Evolutionary conservation across 2,113 vertebrate species (phyloP).

Genomic region (Brachypodius melanocephalos): DNA sequence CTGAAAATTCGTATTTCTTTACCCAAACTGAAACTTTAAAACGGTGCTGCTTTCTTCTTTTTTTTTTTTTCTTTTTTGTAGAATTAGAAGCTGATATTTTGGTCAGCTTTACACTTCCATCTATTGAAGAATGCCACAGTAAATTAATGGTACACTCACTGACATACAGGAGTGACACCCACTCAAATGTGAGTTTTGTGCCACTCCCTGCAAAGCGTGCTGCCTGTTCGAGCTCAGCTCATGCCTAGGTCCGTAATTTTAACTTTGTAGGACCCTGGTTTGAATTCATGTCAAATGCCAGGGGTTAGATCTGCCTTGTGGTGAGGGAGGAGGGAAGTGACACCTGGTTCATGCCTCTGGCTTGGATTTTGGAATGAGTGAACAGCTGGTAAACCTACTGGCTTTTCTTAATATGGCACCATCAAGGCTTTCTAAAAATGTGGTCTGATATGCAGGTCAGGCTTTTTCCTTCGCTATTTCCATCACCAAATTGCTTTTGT

Average conservation of each 20-base stretch:
- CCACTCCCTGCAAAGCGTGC: not conserved
- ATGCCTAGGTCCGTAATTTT: not conserved
- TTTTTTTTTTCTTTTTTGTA: not conserved
- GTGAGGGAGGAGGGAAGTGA: not conserved
- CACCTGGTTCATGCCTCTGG: not conserved
- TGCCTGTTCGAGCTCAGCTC: not conserved
- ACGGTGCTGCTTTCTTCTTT: too few relatives aligned
- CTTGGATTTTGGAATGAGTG: not conserved
- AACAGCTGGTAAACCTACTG: not conserved
- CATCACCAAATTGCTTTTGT: not conserved
- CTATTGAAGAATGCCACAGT: not conserved
- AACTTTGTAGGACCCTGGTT: not conserved
- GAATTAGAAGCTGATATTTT: not conserved
- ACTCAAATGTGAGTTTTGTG: not conserved
- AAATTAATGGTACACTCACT: not conserved
- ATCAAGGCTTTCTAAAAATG: not conserved
- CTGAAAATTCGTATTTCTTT: not conserved
- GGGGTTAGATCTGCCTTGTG: not conserved
- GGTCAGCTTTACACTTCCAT: not conserved
- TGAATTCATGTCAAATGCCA: not conserved
- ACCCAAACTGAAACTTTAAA: not conserved
- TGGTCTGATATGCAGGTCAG: not conserved
- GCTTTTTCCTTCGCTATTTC: not conserved
- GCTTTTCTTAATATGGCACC: not conserved
- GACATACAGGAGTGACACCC: not conserved